Evolutionary conservation across 35 echinoderm and acorn worm species (phyloP).

Genomic region (Apostichopus californicus): DNA sequence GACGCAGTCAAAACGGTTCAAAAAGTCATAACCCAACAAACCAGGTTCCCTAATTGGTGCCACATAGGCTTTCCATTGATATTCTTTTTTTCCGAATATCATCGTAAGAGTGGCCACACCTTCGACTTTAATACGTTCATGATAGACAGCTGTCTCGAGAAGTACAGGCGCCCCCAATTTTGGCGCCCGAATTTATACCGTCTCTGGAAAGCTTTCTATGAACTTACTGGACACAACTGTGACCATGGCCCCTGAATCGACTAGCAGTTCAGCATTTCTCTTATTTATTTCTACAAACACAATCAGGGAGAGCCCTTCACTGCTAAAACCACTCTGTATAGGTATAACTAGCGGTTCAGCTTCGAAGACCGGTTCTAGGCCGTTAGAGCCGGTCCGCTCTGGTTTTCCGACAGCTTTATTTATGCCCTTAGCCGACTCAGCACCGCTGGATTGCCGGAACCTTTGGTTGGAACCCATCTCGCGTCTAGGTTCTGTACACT

Average conservation of each 20-base stretch:
- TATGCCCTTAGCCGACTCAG: not conserved
- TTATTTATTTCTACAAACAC: not conserved
- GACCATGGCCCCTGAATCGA: slow-evolving; percentile 23
- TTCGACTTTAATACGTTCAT: not conserved
- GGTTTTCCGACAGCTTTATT: not conserved
- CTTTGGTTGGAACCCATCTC: not conserved
- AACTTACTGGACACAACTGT: slow-evolving; percentile 37
- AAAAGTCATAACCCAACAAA: slow-evolving; percentile 62
- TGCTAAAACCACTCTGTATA: not conserved
- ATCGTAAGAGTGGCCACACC: not conserved
- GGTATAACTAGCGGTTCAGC: not conserved
- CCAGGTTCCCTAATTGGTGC: slow-evolving; percentile 48
- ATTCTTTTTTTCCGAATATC: not conserved
- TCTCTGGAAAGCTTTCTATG: not conserved
- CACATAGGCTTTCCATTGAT: slow-evolving; percentile 66
- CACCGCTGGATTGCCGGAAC: not conserved
- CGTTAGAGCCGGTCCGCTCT: not conserved
- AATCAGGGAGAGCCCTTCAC: not conserved
- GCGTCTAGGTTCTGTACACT: not conserved
- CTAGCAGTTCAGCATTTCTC: not conserved
- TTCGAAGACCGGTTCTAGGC: slow-evolving; percentile 11
- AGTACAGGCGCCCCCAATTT: not conserved
- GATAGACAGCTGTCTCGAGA: slow-evolving; percentile 23
- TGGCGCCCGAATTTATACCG: not conserved
- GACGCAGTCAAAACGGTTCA: slow-evolving; percentile 55